These are phyloP conservation scores for Gasterosteus nipponicus DNA, from an alignment of 2,113 vertebrate genomes.

Conservation along the genomic window DNA sequence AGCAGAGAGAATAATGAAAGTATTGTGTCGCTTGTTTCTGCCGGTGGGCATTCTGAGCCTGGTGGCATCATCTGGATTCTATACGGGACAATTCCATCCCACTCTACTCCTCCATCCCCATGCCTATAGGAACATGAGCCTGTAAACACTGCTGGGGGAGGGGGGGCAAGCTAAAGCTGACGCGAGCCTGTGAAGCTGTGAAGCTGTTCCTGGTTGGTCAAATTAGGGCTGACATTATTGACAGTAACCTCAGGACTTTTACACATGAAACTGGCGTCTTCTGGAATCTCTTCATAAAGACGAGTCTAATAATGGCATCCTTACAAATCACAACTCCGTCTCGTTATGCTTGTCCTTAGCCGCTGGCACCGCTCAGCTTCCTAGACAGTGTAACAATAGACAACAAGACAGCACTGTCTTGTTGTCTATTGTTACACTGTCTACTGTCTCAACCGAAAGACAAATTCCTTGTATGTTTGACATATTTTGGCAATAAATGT, in stretches of 20 bases:
- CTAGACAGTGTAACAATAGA: neutral
- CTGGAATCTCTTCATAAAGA: constrained; percentile 49
- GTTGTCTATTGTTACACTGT: no score
- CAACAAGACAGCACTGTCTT: no score
- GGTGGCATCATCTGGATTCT: constrained; percentile 76
- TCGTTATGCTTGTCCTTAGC: constrained; percentile 14
- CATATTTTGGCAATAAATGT: no score
- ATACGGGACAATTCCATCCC: constrained; percentile 63
- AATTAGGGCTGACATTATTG: neutral
- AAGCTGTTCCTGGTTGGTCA: no score
- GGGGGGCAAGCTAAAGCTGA: neutral
- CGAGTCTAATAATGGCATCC: constrained; percentile 35
- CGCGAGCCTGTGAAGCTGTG: neutral
- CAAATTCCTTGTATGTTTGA: no score
- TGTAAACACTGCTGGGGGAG: constrained; percentile 9
- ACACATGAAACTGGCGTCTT: neutral
- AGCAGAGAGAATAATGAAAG: constrained; percentile 78
- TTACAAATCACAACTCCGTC: constrained; percentile 36
- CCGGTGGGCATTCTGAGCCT: constrained; percentile 66
- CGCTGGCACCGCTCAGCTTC: constrained; percentile 23
- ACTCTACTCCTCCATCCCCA: constrained; percentile 38
- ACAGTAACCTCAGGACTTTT: neutral
- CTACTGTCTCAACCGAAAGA: no score
- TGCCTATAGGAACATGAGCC: constrained; percentile 24
- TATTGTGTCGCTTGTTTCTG: constrained; percentile 73